Evolutionary conservation across 2,888 invertebrate species (phyloP).

Genomic region (Erebia ligea): DNA sequence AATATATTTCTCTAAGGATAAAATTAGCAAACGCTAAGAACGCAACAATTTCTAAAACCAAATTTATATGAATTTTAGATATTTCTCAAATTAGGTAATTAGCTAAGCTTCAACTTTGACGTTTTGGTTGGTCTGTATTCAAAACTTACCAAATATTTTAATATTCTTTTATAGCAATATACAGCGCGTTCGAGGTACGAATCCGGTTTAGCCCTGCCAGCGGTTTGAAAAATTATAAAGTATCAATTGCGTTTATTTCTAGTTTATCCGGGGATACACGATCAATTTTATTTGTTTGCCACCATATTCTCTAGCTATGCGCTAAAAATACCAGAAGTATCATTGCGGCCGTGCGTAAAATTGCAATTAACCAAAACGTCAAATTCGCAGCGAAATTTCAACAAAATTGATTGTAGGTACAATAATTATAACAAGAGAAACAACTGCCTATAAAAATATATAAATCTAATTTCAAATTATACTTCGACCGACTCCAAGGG

Average conservation of each 20-base stretch:
- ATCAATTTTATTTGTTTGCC: no score
- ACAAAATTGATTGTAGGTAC: slow-evolving; percentile 72
- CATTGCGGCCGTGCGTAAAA: neutral
- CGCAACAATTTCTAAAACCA: slow-evolving; percentile 24
- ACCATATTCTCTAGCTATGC: no score
- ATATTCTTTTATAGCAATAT: no score
- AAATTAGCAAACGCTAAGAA: slow-evolving; percentile 19
- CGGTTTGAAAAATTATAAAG: no score
- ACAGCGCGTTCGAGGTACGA: no score
- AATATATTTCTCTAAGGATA: slow-evolving; percentile 17
- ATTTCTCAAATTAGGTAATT: slow-evolving; percentile 38
- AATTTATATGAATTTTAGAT: slow-evolving; percentile 35
- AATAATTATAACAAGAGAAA: slow-evolving; percentile 70
- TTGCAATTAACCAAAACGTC: slow-evolving; percentile 32
- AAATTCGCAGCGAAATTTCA: slow-evolving; percentile 46
- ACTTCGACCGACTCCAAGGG: slow-evolving; percentile 53
- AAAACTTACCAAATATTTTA: no score
- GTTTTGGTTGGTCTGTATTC: slow-evolving; percentile 18
- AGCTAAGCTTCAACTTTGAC: slow-evolving; percentile 38
- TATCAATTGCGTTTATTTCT: no score
- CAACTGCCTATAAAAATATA: slow-evolving; percentile 81
- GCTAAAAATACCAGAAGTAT: no score
- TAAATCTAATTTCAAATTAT: slow-evolving; percentile 77
- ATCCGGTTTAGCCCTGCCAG: no score
- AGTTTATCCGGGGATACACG: no score